Percentiles rank a stretch among this genome's conserved stretches.
These are phyloP conservation scores for Heliconius erato DNA, from an alignment of 2,888 invertebrate species.

Conservation along the genomic window DNA sequence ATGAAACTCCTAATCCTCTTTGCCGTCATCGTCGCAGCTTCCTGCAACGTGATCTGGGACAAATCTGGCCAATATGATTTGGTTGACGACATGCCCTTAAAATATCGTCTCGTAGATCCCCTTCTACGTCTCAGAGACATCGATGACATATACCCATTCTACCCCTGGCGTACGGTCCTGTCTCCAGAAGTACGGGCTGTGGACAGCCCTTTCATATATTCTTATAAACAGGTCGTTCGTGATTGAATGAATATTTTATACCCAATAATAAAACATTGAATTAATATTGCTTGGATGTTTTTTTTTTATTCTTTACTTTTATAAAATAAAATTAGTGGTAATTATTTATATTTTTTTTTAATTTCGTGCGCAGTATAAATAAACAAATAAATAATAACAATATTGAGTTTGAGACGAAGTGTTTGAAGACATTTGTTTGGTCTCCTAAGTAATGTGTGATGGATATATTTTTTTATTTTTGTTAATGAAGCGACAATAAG, in stretches of 20 bases:
- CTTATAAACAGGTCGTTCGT: conserved; percentile 36
- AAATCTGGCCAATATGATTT: neutral
- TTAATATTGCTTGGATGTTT: neutral
- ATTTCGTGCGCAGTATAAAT: too few relatives aligned
- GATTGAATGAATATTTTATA: neutral
- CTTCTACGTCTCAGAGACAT: neutral
- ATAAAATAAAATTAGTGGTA: neutral
- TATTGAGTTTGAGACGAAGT: too few relatives aligned
- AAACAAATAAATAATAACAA: too few relatives aligned
- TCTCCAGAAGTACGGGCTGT: neutral
- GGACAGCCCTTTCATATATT: conserved; percentile 35
- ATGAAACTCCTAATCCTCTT: conserved; percentile 41
- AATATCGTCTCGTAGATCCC: neutral
- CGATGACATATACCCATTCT: neutral
- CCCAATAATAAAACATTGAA: conserved; percentile 2
- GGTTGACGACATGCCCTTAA: neutral
- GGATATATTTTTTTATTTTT: too few relatives aligned
- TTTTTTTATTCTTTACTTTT: neutral
- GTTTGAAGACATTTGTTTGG: too few relatives aligned
- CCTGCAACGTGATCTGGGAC: conserved; percentile 36
- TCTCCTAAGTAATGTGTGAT: too few relatives aligned
- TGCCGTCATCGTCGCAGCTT: conserved; percentile 18
- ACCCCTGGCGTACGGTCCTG: neutral
- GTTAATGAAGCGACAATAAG: too few relatives aligned
- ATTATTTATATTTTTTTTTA: too few relatives aligned